Evolutionary conservation across 2,888 invertebrate genomes (phyloP).

Genomic region (Cancer borealis): DNA sequence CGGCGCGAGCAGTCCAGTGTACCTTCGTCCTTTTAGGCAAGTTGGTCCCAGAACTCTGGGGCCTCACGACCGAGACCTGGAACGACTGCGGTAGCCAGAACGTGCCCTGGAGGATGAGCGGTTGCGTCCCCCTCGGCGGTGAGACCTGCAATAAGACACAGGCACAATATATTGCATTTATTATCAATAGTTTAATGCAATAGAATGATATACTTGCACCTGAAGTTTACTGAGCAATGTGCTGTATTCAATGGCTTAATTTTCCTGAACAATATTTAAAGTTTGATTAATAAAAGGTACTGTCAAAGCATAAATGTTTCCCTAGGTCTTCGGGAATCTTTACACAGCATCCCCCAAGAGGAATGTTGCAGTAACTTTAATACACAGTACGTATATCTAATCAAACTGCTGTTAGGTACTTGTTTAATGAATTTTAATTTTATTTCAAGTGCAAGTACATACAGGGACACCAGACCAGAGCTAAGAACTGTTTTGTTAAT

Average conservation of each 20-base stretch:
- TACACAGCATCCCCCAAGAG: not conserved
- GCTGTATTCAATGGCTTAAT: not conserved
- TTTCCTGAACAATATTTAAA: not conserved
- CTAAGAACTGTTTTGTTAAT: constrained; percentile 12
- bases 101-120: constrained; percentile 67
- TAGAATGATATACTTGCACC: not conserved
- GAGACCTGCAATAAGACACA: constrained; percentile 67
- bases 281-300: not conserved
- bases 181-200: not conserved
- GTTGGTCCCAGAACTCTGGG: not conserved
- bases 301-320: not conserved
- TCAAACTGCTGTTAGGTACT: not conserved
- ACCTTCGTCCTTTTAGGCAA: constrained; percentile 21
- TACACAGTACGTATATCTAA: not conserved
- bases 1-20: constrained; percentile 2
- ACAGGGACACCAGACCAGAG: constrained; percentile 34
- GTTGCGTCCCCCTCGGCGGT: constrained; percentile 60
- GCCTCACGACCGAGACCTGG: constrained; percentile 70
- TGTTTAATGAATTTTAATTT: not conserved
- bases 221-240: not conserved
- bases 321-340: not conserved
- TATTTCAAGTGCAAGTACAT: not conserved
- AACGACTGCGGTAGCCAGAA: constrained; percentile 64
- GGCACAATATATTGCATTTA: constrained; percentile 8
- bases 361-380: not conserved